Evolutionary conservation across 2,888 invertebrate species (phyloP).

Genomic region (Amorpha juglandis): DNA sequence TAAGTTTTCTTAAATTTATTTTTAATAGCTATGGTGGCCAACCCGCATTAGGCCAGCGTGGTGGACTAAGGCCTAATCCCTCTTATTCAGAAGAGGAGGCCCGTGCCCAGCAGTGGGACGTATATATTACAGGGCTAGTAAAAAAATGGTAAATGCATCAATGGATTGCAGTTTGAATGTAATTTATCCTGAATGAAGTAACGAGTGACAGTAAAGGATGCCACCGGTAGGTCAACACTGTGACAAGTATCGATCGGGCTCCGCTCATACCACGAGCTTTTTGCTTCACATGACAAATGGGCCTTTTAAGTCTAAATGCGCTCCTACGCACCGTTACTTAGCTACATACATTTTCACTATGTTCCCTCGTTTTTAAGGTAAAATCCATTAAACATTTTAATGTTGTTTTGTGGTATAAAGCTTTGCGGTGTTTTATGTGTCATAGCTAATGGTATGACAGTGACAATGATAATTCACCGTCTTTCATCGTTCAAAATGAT

Average conservation of each 20-base stretch:
- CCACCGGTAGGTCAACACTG: constrained; percentile 7
- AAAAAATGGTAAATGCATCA: too few species aligned
- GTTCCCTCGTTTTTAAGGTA: neutral
- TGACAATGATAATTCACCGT: too few species aligned
- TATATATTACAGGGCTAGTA: too few species aligned
- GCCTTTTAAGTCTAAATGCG: constrained; percentile 49
- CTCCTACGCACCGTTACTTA: constrained; percentile 29
- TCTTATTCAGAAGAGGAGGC: too few species aligned
- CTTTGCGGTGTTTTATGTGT: neutral
- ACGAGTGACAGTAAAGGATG: neutral
- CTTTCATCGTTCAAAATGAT: too few species aligned
- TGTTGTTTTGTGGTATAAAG: neutral
- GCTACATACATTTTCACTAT: constrained; percentile 20
- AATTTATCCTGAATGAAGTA: neutral
- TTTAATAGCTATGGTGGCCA: too few species aligned
- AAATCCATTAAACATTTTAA: neutral
- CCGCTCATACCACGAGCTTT: constrained; percentile 44
- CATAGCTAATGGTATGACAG: neutral
- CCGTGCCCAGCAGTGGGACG: too few species aligned
- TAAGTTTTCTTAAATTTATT: too few species aligned
- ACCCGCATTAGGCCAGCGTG: too few species aligned
- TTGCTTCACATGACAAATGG: constrained; percentile 55
- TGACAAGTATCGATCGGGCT: constrained; percentile 1
- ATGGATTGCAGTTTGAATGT: too few species aligned
- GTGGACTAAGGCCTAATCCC: too few species aligned